Evolutionary conservation across 2,797 vertebrate species (phyloP).

Genomic region (Acomys russatus): DNA sequence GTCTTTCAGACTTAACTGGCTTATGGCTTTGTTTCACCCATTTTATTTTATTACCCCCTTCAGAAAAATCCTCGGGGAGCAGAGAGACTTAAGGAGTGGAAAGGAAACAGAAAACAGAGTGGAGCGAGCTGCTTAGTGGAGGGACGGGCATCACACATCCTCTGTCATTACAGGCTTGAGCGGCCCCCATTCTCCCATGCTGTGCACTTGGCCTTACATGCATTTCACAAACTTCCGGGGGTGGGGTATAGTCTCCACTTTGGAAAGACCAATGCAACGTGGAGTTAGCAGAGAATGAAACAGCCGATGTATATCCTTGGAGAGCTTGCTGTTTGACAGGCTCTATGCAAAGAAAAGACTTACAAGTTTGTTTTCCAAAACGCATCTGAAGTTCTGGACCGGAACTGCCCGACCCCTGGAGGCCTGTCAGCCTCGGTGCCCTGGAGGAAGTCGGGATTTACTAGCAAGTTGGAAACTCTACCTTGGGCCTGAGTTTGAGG

Average conservation of each 20-base stretch:
- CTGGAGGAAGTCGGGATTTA: conserved; percentile 78
- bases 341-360: conserved; percentile 62
- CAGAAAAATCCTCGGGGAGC: conserved; percentile 88
- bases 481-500: conserved; percentile 82
- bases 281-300: conserved; percentile 67
- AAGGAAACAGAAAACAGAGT: conserved; percentile 89
- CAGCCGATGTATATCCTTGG: conserved; percentile 37
- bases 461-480: conserved; percentile 78
- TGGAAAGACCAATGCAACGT: conserved; percentile 54
- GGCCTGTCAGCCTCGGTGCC: background rate
- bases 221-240: conserved; percentile 75
- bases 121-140: conserved; percentile 81
- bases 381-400: background rate
- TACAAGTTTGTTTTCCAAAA: conserved; percentile 61
- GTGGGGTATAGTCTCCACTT: conserved; percentile 70
- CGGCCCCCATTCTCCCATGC: conserved; percentile 76
- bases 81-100: conserved; percentile 86
- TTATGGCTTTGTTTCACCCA: conserved; percentile 93
- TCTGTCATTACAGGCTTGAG: conserved; percentile 79
- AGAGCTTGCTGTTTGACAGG: conserved; percentile 59
- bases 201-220: conserved; percentile 38
- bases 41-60: conserved; percentile 92
- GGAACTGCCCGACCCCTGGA: conserved; percentile 42
- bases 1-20: conserved; percentile 92
- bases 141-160: conserved; percentile 72